Base-by-base conservation (phyloP, 2,888 invertebrate species). In the Falcaria lacertinaria region DNA sequence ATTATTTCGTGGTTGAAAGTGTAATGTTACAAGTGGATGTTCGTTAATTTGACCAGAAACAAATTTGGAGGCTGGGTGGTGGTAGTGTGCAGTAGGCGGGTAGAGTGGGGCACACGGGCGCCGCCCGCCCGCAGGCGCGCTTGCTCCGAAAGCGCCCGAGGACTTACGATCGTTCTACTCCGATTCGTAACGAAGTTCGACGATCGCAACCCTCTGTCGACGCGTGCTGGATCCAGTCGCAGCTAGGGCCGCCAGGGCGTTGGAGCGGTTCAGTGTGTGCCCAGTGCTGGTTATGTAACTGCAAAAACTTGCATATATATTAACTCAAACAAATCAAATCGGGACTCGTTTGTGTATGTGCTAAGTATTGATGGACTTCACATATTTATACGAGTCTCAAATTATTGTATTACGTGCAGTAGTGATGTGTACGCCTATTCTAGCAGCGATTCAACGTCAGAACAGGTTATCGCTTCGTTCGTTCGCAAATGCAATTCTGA, bases 161-260 rank as follows among this genome's bases (percentile, higher is more conserved):
- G 78, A 78, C 70, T 67, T 60, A 77, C 86, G 87, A 86, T 84
- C 86, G 87, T 85, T 85, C 74, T 74, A 70, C 72, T 75, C 80
- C 86, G 87, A 82, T 69, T 73, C 79, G 71, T 82, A 85, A 82
- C 88, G 88, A 86, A 85, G 85, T 84, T 83, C 74, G 83, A 78
- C 86, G 84, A 85, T 79, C 78, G 75, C 81, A 64, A 74, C 81
- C 87, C 85, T 77, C 75, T 78, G 80, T 70, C 79, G 84, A 80
- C 81, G 84, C 85, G 83, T 79, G 84, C 76, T 78, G 76, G 76
- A 69, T 69, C 79, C 87, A 89, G 89, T 89, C 86, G 84, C 83
- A 80, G 83, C 80, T 80, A 77, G 75, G 70, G 80, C 86, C 85
- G 83, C 81, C 81, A 61, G 83, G 86, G 83, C 83, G 88, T 81